Evolutionary conservation across 2,888 invertebrate species (phyloP), one percentile per base, ranked within the genome.

Genomic region (Acholoe squamosa): DNA sequence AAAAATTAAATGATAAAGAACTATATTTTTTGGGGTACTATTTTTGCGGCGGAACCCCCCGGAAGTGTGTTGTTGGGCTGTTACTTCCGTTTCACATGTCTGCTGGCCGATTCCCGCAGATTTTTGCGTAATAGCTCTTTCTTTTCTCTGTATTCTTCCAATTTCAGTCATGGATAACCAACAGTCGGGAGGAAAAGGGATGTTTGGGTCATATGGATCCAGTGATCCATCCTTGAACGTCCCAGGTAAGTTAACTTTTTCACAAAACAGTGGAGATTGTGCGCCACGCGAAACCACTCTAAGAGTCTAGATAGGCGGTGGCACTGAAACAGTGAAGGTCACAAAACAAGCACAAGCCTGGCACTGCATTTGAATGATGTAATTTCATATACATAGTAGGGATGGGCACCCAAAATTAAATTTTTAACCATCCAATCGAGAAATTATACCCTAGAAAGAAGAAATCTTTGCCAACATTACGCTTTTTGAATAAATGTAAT

Each of bases 131-230:
- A 28, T 28, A n/a, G 7, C 71, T 14, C 71, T 28, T 71, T 16
- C 22, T n/a, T n/a, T 14, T 71, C 31, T 71, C 71, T 28, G 12
- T 61, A n/a, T 61, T 3, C n/a, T 61, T 28, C 61, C 1, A 61
- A n/a, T n/a, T 61, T 61, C 31, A 31, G 71, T 25, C 71, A 90
- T 90, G 90, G 90, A 84, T 56, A 56, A 80, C 34, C 52, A 90
- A 52, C 56, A 43, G 76, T 31, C 31, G 33, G 52, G 80, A 56
- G 43, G 31, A 19, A 61, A 61, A 34, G 67, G 90, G 19, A 67
- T 91, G 31, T 88, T 91, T 34, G 91, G 91, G 22, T 67, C 52
- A 14, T 91, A 90, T 76, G 89, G 90, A n/a, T 33, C 89, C n/a
- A 22, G 76, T 7, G 91, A 91, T 86, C 91, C 90, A 67, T 52